Conservation (phyloP, 2,797 vertebrate genomes). For the Sciurus carolinensis region DNA sequence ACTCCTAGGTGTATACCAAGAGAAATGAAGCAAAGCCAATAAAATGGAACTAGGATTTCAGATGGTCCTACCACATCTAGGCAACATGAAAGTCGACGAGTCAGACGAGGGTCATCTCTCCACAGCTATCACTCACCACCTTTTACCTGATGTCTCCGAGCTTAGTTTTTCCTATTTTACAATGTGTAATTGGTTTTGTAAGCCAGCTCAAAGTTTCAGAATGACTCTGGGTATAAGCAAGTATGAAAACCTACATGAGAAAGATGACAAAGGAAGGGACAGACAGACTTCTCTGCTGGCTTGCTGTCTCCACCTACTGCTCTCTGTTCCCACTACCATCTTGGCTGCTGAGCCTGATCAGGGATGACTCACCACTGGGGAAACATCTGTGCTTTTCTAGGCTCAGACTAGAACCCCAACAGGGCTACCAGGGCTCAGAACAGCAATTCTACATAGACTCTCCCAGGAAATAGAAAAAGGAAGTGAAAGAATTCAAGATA, state of each 20-base stretch:
- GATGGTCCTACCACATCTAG: neutral
- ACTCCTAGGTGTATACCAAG: neutral
- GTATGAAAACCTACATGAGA: neutral
- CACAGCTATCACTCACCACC: neutral
- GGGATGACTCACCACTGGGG: accelerated
- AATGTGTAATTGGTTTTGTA: neutral
- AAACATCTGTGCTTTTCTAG: neutral
- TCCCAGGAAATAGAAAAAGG: neutral
- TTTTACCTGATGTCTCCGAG: neutral
- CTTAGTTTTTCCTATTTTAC: neutral
- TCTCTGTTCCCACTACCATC: neutral
- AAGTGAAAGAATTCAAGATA: neutral
- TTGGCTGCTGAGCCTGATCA: neutral
- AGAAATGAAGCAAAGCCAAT: neutral
- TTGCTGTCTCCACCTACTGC: neutral
- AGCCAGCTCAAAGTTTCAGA: neutral
- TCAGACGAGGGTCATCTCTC: neutral
- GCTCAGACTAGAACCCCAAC: neutral
- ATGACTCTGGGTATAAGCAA: neutral
- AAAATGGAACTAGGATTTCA: neutral
- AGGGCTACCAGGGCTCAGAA: neutral
- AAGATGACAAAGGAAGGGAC: neutral
- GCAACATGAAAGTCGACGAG: no score
- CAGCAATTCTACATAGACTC: neutral
- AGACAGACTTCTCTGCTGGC: neutral